Conservation (phyloP, 2,113 vertebrate species). For the Otis tarda region DNA sequence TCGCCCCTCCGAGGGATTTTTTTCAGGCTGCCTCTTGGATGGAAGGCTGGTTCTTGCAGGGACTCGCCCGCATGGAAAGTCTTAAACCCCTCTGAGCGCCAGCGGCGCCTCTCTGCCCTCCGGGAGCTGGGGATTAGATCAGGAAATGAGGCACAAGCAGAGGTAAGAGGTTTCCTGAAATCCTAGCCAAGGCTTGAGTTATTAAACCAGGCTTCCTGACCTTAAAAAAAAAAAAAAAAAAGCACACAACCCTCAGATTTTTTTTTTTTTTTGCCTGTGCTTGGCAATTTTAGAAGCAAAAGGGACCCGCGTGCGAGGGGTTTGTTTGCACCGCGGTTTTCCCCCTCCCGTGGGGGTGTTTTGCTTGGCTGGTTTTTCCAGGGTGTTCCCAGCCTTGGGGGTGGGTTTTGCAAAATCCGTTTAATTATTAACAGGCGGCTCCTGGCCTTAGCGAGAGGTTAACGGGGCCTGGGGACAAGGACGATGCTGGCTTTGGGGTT, state of each 20-base stretch:
- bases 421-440: neutral
- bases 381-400: neutral
- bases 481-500: fast-evolving
- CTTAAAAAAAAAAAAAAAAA: neutral
- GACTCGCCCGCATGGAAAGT: neutral
- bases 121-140: conserved; percentile 42
- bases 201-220: neutral
- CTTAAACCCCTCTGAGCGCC: neutral
- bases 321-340: too few species aligned
- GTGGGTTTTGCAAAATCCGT: neutral
- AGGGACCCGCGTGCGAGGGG: neutral
- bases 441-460: neutral
- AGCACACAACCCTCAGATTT: fast-evolving
- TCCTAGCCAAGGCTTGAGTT: neutral
- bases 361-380: neutral
- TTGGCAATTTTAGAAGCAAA: neutral
- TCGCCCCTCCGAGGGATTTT: neutral
- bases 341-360: neutral
- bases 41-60: neutral
- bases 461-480: neutral
- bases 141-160: conserved; percentile 66
- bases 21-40: neutral
- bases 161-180: conserved; percentile 64
- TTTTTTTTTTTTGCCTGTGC: neutral
- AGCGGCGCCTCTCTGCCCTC: conserved; percentile 41